Conservation (phyloP, 2,113 vertebrate species). For the Drymodes brunneopygia region DNA sequence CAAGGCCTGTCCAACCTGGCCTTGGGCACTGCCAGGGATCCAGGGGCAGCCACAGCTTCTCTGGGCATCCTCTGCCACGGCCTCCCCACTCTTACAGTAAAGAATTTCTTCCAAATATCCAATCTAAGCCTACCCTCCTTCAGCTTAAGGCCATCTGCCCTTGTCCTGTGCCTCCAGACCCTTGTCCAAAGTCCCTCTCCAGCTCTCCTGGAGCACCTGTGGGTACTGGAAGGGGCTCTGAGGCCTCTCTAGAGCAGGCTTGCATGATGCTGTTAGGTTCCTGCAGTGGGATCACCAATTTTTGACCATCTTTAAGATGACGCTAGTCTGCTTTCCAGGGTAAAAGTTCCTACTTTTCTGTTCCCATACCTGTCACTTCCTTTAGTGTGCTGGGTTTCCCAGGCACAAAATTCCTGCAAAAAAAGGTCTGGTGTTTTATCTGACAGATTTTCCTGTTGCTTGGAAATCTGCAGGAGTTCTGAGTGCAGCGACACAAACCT, state of each 20-base stretch:
- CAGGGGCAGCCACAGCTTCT: neutral
- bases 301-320: neutral
- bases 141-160: neutral
- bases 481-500: neutral
- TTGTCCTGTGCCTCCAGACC: neutral
- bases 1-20: neutral
- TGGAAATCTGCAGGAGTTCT: neutral
- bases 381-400: neutral
- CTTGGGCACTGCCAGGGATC: neutral
- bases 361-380: neutral
- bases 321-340: neutral
- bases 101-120: neutral
- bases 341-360: neutral
- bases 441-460: neutral
- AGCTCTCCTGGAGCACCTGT: neutral
- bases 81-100: neutral
- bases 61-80: neutral
- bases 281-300: neutral
- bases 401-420: neutral
- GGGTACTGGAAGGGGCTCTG: neutral
- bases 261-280: neutral
- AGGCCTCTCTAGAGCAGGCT: neutral
- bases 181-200: neutral
- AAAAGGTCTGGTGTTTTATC: neutral
- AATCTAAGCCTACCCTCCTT: neutral